These are phyloP conservation scores for Albula glossodonta DNA, from an alignment of 2,113 vertebrate genomes.

Conservation along the genomic window DNA sequence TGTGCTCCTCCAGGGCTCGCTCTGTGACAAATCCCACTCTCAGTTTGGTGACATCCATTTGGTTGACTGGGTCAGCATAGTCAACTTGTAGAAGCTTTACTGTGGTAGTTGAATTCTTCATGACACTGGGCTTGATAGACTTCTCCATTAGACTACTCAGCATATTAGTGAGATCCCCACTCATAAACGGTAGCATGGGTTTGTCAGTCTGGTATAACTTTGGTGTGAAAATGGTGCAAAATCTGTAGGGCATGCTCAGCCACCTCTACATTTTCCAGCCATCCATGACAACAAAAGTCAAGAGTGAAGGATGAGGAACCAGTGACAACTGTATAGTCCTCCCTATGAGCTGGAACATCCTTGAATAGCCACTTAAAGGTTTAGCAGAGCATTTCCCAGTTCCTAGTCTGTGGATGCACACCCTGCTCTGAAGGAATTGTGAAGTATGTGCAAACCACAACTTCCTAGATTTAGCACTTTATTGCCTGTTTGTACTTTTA, in stretches of 20 bases:
- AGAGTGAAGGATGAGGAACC: constrained; percentile 31
- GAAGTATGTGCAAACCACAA: constrained; percentile 38
- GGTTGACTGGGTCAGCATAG: constrained; percentile 25
- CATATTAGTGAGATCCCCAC: constrained; percentile 18
- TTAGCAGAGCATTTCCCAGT: constrained; percentile 35
- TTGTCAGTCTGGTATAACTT: constrained; percentile 30
- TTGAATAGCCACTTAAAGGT: constrained; percentile 40
- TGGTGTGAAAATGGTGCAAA: constrained; percentile 39
- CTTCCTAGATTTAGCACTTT: constrained; percentile 39
- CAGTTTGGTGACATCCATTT: constrained; percentile 36
- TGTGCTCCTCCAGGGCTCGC: constrained; percentile 24
- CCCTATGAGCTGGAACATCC: constrained; percentile 35
- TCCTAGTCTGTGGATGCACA: constrained; percentile 35
- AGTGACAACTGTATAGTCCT: constrained; percentile 35
- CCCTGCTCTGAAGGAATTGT: constrained; percentile 37
- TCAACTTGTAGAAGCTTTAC: constrained; percentile 36
- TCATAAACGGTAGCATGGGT: constrained; percentile 16
- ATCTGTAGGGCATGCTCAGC: constrained; percentile 39
- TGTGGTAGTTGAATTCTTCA: constrained; percentile 30
- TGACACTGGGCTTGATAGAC: constrained; percentile 34
- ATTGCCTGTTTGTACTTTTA: constrained; percentile 30
- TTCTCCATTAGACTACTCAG: constrained; percentile 30
- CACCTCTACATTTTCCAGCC: constrained; percentile 39
- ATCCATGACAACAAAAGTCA: constrained; percentile 37
- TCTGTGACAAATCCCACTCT: constrained; percentile 31